Percentiles rank a stretch among this genome's conserved stretches.
Conservation (phyloP, 2,888 invertebrate genomes). For the Argyresthia albistria region DNA sequence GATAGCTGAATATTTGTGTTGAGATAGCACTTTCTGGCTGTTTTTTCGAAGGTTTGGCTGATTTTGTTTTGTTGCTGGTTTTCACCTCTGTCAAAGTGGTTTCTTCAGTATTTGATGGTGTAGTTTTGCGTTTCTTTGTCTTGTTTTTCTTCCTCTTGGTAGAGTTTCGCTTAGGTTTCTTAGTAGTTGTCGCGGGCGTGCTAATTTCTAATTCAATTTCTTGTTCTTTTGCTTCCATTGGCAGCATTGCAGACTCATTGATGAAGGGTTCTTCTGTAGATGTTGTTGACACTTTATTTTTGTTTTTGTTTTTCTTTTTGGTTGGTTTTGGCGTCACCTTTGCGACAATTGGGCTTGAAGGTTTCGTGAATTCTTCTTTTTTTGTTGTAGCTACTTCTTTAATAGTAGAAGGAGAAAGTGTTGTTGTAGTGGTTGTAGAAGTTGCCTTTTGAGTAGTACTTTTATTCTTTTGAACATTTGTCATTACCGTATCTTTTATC, state of each 20-base stretch:
- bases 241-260: constrained; percentile 50
- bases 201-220: constrained; percentile 64
- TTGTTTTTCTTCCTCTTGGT: constrained; percentile 68
- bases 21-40: constrained; percentile 75
- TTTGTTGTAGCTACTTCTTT: constrained; percentile 23
- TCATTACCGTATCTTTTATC: constrained; percentile 74
- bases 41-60: constrained; percentile 46
- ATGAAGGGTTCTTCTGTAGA: constrained; percentile 25
- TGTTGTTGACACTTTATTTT: constrained; percentile 36
- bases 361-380: constrained; percentile 31
- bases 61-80: constrained; percentile 68
- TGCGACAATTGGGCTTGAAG: constrained; percentile 18
- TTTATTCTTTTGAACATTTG: constrained; percentile 67
- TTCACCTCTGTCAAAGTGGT: neutral
- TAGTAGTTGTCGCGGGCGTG: constrained; percentile 56
- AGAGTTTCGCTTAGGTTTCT: constrained; percentile 56
- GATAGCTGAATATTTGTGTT: constrained; percentile 82
- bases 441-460: constrained; percentile 29
- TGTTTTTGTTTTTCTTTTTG: constrained; percentile 58
- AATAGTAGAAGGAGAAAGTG: constrained; percentile 19
- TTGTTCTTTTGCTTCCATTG: constrained; percentile 61
- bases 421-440: constrained; percentile 24
- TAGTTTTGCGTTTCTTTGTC: constrained; percentile 73
- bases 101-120: constrained; percentile 25
- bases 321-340: constrained; percentile 40